These are phyloP conservation scores for Suillia variegata DNA, from an alignment of 2,888 invertebrate species.

Conservation along the genomic window DNA sequence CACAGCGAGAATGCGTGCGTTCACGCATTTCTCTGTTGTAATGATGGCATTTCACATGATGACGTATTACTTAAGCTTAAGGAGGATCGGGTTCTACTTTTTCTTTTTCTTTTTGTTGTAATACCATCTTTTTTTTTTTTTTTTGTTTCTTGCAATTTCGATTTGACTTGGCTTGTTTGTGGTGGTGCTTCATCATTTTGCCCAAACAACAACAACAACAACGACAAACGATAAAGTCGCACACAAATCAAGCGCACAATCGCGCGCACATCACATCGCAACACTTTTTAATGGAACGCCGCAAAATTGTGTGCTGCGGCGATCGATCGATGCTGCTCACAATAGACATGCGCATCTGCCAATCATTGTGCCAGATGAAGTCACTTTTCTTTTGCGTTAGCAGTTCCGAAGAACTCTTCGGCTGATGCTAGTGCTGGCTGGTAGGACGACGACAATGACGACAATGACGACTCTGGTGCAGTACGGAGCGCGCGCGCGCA, in stretches of 20 bases:
- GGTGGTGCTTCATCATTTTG: conserved; percentile 37
- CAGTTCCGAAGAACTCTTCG: neutral
- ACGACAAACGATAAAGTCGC: conserved; percentile 30
- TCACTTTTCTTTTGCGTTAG: conserved; percentile 18
- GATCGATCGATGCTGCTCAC: neutral
- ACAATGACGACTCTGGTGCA: no score
- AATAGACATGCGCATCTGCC: conserved; percentile 40
- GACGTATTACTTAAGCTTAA: conserved; percentile 33
- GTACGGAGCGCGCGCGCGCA: neutral
- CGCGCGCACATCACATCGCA: no score
- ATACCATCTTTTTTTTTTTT: no score
- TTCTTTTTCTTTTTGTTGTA: no score
- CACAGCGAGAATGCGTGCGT: conserved; percentile 22
- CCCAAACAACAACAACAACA: no score
- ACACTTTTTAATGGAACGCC: conserved; percentile 8
- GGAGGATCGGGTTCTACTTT: no score
- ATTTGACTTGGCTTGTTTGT: neutral
- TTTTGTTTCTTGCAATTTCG: neutral
- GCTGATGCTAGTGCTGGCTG: neutral
- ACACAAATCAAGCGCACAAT: conserved; percentile 25
- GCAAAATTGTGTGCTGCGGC: no score
- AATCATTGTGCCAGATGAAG: conserved; percentile 50
- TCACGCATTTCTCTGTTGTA: conserved; percentile 48
- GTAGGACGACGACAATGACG: no score
- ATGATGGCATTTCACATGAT: conserved; percentile 39